Base-by-base conservation (phyloP, 2,888 invertebrate genomes). In the Flexamia atlantica region DNA sequence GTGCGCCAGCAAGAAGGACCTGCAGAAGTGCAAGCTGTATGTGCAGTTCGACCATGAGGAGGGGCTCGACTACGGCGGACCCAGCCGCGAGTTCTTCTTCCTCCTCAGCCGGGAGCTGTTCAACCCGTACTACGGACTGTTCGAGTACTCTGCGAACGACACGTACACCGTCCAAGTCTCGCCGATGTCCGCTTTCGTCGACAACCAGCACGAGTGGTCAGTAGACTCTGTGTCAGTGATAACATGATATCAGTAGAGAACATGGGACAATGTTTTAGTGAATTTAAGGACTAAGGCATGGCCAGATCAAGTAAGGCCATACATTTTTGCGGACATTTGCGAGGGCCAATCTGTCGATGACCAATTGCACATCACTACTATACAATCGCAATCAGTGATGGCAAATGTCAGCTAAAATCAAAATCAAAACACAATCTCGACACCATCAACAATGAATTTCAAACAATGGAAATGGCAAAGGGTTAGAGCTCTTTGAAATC, bases 131-230 rank as follows among this genome's bases (percentile, higher is more conserved):
- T 99, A 99, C 89, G 99, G 99, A 0, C 93, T 99, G 85, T 99
- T 99, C 90, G 99, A 99, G 91, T 99, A 99, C 90, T 98, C 98
- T 0, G 98, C 98, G 72, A 98, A 98, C 89, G 98, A 99, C 89
- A 98, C 98, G 0, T 99, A 99, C 90, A 99, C 98, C 7, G 98
- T 99, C 28, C 97, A 97, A 91, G 95, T 97, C 85, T 97, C 97
- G 32, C 98, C 99, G 0, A 95, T 99, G 95, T 98, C 98, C 1
- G 96, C 97, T 0, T 98, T 98, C 89, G 98, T 99, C 25, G 98
- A 99, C 89, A 98, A 99, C 89, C 97, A 97, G 90, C 97, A 98
- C 88, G 98, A 98, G 90, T 99, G 99, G 98, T 95, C 88, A 92
- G 93, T 90, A 36, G 4, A 9, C 36, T 36, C 4, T 36, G 9